Evolutionary conservation across 2,888 invertebrate species (phyloP), one percentile per base, ranked within the genome.

Genomic region (Resseliella maxima): DNA sequence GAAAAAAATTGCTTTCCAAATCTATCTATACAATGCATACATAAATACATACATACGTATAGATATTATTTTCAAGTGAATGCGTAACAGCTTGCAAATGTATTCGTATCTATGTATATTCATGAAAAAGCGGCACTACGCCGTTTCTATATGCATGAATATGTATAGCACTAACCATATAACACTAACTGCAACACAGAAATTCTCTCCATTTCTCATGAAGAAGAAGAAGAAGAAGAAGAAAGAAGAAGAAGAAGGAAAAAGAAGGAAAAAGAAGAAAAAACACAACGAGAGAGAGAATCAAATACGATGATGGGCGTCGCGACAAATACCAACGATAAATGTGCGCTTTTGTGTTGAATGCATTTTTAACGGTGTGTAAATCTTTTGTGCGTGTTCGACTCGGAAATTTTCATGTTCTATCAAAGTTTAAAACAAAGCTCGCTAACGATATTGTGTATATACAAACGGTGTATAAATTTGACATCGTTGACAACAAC

Each of bases 311-410:
- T 72, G 72, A 72, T 72, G 72, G 72, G 72, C 72, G 72, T 72
- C 72, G 31, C 72, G 72, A 72, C 72, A 72, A 72, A 72, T 72
- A 72, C 72, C 72, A 72, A 72, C 72, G 72, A 72, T 72, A 72
- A 72, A 72, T 72, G 72, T 72, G 72, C 72, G 72, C 72, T 72
- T 72, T 72, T 72, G 72, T 72, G 72, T 72, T 72, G 72, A 72
- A 72, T 72, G 72, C 72, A 72, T 72, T 72, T 72, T 72, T 72
- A 72, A 72, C 72, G 72, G 72, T 72, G 72, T 72, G 72, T 72
- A 72, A 72, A 72, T 72, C 72, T 72, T 72, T 72, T 72, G 72
- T 72, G 72, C 72, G 72, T 72, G 72, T 72, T 72, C 31, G 72
- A 31, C 31, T 72, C 72, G 72, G 72, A 15, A 72, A 72, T 31